Evolutionary conservation across 1,140 invertebrate genomes (phyloP).

Genomic region (Odontomachus brunneus): DNA sequence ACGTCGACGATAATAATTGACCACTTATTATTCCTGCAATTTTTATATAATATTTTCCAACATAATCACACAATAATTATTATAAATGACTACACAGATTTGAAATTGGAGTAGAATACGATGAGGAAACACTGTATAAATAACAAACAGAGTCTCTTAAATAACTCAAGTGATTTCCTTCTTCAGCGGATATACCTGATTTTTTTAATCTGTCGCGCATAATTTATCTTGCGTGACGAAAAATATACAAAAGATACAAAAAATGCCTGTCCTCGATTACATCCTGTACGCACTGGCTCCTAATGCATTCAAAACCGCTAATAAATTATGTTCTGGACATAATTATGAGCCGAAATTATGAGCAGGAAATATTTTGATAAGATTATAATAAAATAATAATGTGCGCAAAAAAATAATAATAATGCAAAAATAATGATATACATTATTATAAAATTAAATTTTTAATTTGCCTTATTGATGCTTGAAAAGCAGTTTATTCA

Average conservation of each 20-base stretch:
- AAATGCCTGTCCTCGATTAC: neutral
- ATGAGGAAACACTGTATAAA: too few relatives aligned
- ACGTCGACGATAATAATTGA: constrained; percentile 18
- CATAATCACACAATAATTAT: too few relatives aligned
- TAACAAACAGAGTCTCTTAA: too few relatives aligned
- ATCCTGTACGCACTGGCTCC: neutral
- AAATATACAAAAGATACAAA: constrained; percentile 2
- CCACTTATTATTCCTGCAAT: neutral
- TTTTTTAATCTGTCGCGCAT: neutral
- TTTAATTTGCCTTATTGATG: too few relatives aligned
- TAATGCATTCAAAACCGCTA: constrained; percentile 4
- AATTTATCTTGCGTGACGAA: constrained; percentile 45
- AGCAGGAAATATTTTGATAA: neutral
- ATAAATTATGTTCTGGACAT: neutral
- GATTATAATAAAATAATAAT: neutral
- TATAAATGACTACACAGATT: neutral
- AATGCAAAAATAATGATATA: too few relatives aligned
- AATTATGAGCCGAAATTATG: neutral
- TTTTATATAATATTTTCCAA: constrained; percentile 15
- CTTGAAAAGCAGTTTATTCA: too few relatives aligned
- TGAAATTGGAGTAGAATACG: neutral
- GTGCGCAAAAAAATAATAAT: too few relatives aligned
- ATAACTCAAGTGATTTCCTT: neutral
- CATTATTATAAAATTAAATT: too few relatives aligned
- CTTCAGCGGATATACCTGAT: constrained; percentile 13